Conservation (phyloP, 2,797 vertebrate genomes). For the Heterohyrax brucei region DNA sequence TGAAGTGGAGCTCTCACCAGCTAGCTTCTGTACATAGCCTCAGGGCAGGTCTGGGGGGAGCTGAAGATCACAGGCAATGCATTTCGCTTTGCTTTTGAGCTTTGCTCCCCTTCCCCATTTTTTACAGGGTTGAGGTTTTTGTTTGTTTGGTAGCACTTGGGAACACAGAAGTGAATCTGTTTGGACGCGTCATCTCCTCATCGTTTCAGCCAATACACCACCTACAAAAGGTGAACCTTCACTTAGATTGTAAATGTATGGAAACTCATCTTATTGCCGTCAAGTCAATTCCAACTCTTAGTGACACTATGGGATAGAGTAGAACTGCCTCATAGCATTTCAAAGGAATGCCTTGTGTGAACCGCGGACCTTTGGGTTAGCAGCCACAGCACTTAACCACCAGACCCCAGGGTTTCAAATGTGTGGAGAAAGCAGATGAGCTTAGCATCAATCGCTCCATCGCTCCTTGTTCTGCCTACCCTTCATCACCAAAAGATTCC, state of each 20-base stretch:
- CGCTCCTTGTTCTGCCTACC: background rate
- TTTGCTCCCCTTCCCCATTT: background rate
- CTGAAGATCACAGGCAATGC: background rate
- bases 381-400: too few relatives aligned
- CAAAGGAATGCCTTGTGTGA: too few relatives aligned
- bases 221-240: background rate
- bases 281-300: too few relatives aligned
- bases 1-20: conserved; percentile 13
- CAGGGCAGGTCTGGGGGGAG: conserved; percentile 59
- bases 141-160: conserved; percentile 11
- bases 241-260: background rate
- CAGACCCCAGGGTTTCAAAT: background rate
- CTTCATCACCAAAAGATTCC: background rate
- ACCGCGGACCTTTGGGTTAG: too few relatives aligned
- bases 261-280: background rate
- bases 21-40: conserved; percentile 69
- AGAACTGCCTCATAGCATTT: too few relatives aligned
- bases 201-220: background rate
- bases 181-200: background rate
- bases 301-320: too few relatives aligned
- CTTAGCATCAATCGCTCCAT: background rate
- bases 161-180: background rate
- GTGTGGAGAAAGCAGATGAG: background rate
- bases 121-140: background rate
- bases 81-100: conserved; percentile 11